A percentile compares a stretch with the other conserved stretches of the same genome.
phyloP scores from a whole-genome alignment of 1,140 invertebrate species.

The Campoletis sonorensis region DNA sequence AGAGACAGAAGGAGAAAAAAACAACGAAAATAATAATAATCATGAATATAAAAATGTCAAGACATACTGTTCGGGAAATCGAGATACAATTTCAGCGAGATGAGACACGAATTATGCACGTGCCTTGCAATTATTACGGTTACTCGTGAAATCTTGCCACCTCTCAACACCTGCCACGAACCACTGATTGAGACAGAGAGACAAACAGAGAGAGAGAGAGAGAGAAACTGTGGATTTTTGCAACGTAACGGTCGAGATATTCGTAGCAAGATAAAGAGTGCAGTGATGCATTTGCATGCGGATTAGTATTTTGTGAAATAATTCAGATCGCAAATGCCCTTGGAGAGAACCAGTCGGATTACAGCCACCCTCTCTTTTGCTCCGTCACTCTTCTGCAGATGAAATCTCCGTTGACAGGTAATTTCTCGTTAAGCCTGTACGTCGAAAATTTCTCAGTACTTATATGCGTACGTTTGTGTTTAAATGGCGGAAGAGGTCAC shows the following conservation, averaged over 20 bases:
- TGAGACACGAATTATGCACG: conserved; percentile 2
- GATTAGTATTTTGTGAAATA: conserved; percentile 42
- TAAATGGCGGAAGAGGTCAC: conserved; percentile 30
- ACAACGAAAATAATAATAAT: neutral
- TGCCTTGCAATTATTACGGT: conserved; percentile 34
- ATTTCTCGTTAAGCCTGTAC: conserved; percentile 23
- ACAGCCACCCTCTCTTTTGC: neutral
- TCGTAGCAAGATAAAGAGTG: neutral
- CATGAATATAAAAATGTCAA: neutral
- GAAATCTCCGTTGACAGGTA: neutral
- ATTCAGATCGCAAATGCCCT: conserved; percentile 20
- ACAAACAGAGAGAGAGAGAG: too few relatives aligned
- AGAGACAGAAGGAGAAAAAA: conserved; percentile 31
- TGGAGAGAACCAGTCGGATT: conserved; percentile 27
- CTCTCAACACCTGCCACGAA: conserved; percentile 37
- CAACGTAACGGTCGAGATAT: conserved; percentile 16
- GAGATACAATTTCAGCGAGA: conserved; percentile 15
- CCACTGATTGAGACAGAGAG: neutral
- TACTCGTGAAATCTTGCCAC: conserved; percentile 35
- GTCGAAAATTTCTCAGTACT: conserved; percentile 12
- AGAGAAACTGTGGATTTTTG: neutral
- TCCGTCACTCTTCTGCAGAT: neutral
- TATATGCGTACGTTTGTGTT: neutral
- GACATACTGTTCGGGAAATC: conserved; percentile 26
- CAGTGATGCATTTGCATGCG: conserved; percentile 12